Base-by-base conservation (phyloP, 2,888 invertebrate genomes). In the Sceliomorpha sp. region DNA sequence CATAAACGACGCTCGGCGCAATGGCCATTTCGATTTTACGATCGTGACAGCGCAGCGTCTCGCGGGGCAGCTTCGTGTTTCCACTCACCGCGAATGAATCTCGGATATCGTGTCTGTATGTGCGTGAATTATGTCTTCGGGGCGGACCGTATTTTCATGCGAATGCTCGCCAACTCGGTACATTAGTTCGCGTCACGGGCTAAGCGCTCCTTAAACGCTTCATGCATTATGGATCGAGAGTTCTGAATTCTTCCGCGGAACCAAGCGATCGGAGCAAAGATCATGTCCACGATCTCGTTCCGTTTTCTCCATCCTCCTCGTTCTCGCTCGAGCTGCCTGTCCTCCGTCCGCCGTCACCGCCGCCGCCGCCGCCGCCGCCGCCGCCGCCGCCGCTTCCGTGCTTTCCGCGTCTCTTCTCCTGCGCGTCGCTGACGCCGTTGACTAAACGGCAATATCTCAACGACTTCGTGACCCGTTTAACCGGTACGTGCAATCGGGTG, bases 211-310 rank as follows among this genome's bases (percentile, higher is more conserved):
- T 82, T 81, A 81, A 84, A 81, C 79, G 82, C 70, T 79, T 82
- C 80, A 82, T 84, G 82, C 79, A 83, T 84, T 81, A 84, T 84
- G 83, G 80, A 84, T 81, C 73, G 74, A 76, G 79, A 74, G 79
- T 83, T 84, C 78, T 80, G 83, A 82, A 83, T 81, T 81, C 59
- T 67, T 72, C 42, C 32, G 36, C 29, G 10, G 55, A 68, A 60
- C 59, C 60, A 48, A 55, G 48, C 60, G 60, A 68, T 62, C 56
- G 56, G 56, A 17, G 39, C 56, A 20, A 42, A 60, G 67, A 60
- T 62, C 60, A 56, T 45, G 47, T n/a, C 48, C 60, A 60, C 58
- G 60, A 68, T 68, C 68, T 62, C 37, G 51, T 58, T 62, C 62
- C 62, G 58, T 68, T 68, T 68, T 47, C 60, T 68, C 50, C 55